A percentile compares a stretch with the other conserved stretches of the same genome.
These are phyloP conservation scores for Diplosoma virens DNA, from an alignment of 23 tunicate genomes.

Conservation along the genomic window DNA sequence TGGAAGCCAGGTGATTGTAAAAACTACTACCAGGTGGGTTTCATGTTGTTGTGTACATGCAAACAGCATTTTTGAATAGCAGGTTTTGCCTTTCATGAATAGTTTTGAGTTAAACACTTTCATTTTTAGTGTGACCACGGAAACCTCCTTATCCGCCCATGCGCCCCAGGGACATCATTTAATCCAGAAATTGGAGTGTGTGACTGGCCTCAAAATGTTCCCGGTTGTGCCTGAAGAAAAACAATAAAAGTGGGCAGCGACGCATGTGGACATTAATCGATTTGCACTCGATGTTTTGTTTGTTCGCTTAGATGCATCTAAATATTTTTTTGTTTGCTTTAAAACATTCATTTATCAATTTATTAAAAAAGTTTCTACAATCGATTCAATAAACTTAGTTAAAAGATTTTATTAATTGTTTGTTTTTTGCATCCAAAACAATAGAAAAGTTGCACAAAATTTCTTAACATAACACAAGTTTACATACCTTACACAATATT, in stretches of 20 bases:
- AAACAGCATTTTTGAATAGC: neutral
- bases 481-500: no score
- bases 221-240: constrained; percentile 44
- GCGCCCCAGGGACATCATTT: constrained; percentile 46
- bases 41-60: neutral
- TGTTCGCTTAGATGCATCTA: no score
- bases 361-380: no score
- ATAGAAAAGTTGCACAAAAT: no score
- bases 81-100: neutral
- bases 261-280: no score
- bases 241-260: no score
- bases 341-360: no score
- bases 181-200: constrained; percentile 37
- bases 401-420: no score
- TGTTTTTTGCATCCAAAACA: no score
- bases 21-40: constrained; percentile 8
- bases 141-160: constrained; percentile 8
- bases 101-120: neutral
- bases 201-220: constrained; percentile 43
- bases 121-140: constrained; percentile 11
- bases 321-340: no score
- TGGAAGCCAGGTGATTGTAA: constrained; percentile 7
- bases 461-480: no score
- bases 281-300: neutral
- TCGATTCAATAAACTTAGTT: no score